A percentile compares a stretch with the other conserved stretches of the same genome.
Evolutionary conservation across 2,797 vertebrate species (phyloP).

Genomic region (Acropternis orthonyx): DNA sequence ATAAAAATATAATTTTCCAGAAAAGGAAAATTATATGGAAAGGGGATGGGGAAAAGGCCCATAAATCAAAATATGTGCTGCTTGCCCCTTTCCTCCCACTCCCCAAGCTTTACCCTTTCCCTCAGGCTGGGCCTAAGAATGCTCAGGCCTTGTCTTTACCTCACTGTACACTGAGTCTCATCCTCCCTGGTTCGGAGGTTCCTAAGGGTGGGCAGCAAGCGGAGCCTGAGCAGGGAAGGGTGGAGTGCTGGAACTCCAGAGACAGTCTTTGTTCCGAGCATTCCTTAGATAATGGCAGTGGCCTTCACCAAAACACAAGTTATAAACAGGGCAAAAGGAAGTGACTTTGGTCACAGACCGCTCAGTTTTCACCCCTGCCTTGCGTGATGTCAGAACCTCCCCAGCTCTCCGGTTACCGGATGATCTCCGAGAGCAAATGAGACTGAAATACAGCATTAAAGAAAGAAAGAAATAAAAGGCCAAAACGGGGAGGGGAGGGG

Average conservation of each 20-base stretch:
- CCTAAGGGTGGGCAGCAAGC: not conserved
- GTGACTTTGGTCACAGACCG: conserved; percentile 43
- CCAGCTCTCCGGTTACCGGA: conserved; percentile 12
- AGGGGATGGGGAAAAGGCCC: not conserved
- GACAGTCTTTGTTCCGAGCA: conserved; percentile 7
- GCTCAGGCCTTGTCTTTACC: not conserved
- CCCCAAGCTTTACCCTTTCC: not conserved
- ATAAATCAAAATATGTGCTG: not conserved
- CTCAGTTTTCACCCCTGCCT: conserved; percentile 35
- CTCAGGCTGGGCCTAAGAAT: not conserved
- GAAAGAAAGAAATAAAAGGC: not conserved
- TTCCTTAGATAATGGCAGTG: conserved; percentile 45
- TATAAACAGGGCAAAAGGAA: conserved; percentile 53
- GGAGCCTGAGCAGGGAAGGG: not conserved
- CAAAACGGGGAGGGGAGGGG: no score
- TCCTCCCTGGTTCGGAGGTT: not conserved
- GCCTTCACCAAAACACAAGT: not conserved
- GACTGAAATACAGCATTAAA: not conserved
- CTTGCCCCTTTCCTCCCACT: no score
- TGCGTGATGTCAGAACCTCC: conserved; percentile 8
- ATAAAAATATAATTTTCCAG: not conserved
- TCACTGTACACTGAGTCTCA: not conserved
- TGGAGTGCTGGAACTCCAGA: conserved; percentile 53
- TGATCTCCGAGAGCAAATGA: not conserved
- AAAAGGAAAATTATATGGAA: not conserved